Conservation (phyloP, 2,797 vertebrate species). For the Arctocebus calabarensis region DNA sequence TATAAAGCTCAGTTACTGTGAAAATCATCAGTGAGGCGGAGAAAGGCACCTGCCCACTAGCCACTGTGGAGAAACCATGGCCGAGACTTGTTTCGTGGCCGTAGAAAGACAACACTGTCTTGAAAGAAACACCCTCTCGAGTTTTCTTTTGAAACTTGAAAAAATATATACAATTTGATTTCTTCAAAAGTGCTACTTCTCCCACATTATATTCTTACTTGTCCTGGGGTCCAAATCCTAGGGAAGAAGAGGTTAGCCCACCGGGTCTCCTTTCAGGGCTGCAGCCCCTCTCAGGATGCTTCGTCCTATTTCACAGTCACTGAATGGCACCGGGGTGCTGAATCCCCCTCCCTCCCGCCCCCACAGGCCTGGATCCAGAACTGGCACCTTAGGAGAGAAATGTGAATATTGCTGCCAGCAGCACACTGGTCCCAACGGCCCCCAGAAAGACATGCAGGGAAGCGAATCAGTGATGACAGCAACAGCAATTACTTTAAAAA, state of each 20-base stretch:
- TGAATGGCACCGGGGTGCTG: not conserved
- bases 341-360: not conserved
- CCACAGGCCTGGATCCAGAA: not conserved
- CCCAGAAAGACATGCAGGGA: not conserved
- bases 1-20: conserved; percentile 44
- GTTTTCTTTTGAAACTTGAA: conserved; percentile 38
- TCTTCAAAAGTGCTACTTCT: conserved; percentile 20
- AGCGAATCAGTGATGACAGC: not conserved
- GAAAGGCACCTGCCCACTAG: not conserved
- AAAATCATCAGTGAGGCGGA: conserved; percentile 59
- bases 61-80: not conserved
- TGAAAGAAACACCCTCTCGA: not conserved
- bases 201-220: conserved; percentile 41
- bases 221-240: conserved; percentile 11
- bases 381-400: not conserved
- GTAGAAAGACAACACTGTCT: not conserved
- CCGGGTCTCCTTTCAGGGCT: not conserved
- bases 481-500: not conserved
- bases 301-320: not conserved
- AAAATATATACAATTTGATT: conserved; percentile 43
- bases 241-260: conserved; percentile 26
- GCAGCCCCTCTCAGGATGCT: not conserved
- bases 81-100: not conserved
- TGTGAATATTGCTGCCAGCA: not conserved
- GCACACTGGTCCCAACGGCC: not conserved